A percentile compares a stretch with the other conserved stretches of the same genome.
phyloP scores from a whole-genome alignment of 2,888 invertebrate species.

The Enoplolaimus lenunculus region DNA sequence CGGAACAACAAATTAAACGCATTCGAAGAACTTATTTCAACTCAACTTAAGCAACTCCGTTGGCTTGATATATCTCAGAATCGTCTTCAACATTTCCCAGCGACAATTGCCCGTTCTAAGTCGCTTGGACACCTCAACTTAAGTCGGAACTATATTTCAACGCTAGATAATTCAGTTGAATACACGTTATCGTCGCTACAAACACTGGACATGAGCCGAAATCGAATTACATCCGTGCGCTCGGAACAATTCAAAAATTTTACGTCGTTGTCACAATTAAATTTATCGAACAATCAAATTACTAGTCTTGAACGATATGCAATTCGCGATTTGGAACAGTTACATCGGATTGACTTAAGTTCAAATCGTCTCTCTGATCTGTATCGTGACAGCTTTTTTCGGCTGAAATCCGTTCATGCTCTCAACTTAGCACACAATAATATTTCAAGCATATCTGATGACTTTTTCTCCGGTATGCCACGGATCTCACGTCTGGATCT shows the following conservation, averaged over 20 bases:
- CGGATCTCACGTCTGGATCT: conserved; percentile 25
- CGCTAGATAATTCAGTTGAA: background rate
- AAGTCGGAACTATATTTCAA: conserved; percentile 6
- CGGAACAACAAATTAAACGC: background rate
- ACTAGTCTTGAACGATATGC: background rate
- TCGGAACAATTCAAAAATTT: conserved; percentile 71
- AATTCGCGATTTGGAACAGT: conserved; percentile 1
- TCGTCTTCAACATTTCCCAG: conserved; percentile 14
- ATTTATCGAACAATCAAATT: conserved; percentile 25
- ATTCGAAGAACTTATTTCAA: background rate
- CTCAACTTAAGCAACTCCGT: conserved; percentile 24
- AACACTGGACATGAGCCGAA: conserved; percentile 39
- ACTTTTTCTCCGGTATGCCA: conserved; percentile 23
- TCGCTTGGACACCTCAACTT: background rate
- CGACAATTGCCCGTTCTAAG: background rate
- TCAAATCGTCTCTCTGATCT: conserved; percentile 8
- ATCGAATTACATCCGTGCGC: conserved; percentile 69
- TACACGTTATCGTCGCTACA: background rate
- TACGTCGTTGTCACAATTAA: conserved; percentile 57
- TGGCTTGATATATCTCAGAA: conserved; percentile 31
- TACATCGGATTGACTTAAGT: conserved; percentile 6
- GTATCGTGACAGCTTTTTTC: conserved; percentile 9
- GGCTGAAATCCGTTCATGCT: conserved; percentile 13
- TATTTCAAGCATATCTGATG: conserved; percentile 21
- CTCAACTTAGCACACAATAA: conserved; percentile 17